phyloP scores from a whole-genome alignment of 2,113 vertebrate species.

The Meles meles region DNA sequence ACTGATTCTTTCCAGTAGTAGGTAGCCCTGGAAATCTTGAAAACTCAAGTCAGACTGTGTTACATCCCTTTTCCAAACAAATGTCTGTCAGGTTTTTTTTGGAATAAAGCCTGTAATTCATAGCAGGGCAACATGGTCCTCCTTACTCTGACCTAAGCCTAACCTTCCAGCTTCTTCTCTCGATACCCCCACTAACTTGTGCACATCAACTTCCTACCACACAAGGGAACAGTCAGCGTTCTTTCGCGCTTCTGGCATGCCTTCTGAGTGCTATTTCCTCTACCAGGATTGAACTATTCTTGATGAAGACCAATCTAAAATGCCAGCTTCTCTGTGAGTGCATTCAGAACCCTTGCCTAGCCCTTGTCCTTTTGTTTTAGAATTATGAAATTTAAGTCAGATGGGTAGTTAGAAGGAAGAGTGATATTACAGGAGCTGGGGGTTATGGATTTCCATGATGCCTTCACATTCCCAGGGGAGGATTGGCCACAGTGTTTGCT shows the following conservation, averaged over 20 bases:
- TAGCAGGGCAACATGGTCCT: not conserved
- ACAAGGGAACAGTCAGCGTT: not conserved
- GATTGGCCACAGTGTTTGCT: not conserved
- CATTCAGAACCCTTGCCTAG: not conserved
- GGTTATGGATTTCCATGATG: not conserved
- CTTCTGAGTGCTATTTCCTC: not conserved
- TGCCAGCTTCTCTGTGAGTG: not conserved
- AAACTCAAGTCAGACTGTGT: not conserved
- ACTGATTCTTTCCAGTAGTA: not conserved
- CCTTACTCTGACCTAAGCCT: not conserved
- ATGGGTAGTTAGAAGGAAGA: not conserved
- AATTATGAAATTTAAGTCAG: not conserved
- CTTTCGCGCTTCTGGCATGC: not conserved
- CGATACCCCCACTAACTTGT: not conserved
- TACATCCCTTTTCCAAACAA: not conserved
- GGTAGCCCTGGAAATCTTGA: not conserved
- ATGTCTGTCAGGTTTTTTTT: not conserved
- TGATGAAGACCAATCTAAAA: not conserved
- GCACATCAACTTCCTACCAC: not conserved
- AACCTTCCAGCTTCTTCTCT: not conserved
- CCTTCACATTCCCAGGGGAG: not conserved
- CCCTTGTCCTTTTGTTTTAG: not conserved
- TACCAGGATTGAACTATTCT: not conserved
- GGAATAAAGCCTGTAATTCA: not conserved
- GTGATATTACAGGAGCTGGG: not conserved